Percentiles rank a stretch among this genome's conserved stretches.
phyloP scores from a whole-genome alignment of 2,888 invertebrate genomes.

The Zonitis immaculata region DNA sequence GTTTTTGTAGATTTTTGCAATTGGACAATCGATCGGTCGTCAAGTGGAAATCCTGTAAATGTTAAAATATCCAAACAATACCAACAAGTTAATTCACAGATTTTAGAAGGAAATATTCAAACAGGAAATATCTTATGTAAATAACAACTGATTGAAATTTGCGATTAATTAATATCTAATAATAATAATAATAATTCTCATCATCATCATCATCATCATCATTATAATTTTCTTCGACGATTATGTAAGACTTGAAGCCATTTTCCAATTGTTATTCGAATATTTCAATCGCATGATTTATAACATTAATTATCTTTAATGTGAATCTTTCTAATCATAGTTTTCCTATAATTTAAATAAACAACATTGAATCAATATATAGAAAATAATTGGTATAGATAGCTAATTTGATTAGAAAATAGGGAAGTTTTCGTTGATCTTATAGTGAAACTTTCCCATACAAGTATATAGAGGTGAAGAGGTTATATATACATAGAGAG shows the following conservation, averaged over 20 bases:
- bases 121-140: neutral
- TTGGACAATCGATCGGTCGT: neutral
- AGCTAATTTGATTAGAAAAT: neutral
- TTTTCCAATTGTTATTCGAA: neutral
- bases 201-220: neutral
- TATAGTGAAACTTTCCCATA: neutral
- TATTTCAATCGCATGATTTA: neutral
- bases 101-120: neutral
- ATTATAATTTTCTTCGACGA: neutral
- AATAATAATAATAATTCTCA: neutral
- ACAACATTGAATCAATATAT: too few species aligned
- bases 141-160: neutral
- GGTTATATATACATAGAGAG: slow-evolving; percentile 25
- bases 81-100: neutral
- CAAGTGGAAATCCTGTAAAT: neutral
- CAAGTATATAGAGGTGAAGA: slow-evolving; percentile 14
- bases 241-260: neutral
- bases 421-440: neutral
- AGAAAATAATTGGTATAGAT: neutral
- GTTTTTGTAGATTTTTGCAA: too few species aligned
- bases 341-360: too few species aligned
- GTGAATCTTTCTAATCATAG: too few species aligned
- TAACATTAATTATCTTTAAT: neutral
- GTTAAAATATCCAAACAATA: too few species aligned
- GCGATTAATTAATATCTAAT: neutral